phyloP scores from a whole-genome alignment of 2,113 vertebrate genomes.

The Cathartes aura region DNA sequence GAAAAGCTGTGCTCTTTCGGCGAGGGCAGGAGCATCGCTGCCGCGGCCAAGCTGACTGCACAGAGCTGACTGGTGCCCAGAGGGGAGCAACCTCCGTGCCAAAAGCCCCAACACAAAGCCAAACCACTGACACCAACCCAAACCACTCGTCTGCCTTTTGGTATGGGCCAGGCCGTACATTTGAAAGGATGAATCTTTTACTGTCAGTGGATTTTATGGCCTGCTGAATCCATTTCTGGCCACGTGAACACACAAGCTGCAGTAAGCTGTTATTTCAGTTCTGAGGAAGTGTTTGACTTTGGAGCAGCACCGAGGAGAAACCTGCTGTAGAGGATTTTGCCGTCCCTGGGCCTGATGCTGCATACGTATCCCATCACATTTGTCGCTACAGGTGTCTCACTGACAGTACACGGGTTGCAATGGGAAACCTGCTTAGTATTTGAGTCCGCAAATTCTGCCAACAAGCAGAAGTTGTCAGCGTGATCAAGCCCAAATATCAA shows the following conservation, averaged over 20 bases:
- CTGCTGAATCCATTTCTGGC: background rate
- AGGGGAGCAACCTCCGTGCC: background rate
- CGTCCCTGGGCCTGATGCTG: background rate
- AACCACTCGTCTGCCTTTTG: background rate
- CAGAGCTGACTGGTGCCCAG: background rate
- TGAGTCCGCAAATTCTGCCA: background rate
- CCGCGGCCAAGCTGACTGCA: fast-evolving
- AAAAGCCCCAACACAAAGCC: background rate
- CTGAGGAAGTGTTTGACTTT: background rate
- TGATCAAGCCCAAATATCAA: background rate
- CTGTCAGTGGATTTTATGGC: background rate
- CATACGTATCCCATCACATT: background rate
- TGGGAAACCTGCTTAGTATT: background rate
- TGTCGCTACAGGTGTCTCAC: fast-evolving
- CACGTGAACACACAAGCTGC: background rate
- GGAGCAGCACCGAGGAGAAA: background rate
- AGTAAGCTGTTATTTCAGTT: background rate
- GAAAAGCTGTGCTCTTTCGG: background rate
- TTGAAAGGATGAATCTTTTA: background rate
- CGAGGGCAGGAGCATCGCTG: fast-evolving
- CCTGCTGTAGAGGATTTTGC: background rate
- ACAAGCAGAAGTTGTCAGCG: background rate
- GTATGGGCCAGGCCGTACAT: background rate
- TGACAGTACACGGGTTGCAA: fast-evolving
- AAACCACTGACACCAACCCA: background rate